These are phyloP conservation scores for Biston betularia DNA, from an alignment of 2,888 invertebrate species.

Conservation along the genomic window DNA sequence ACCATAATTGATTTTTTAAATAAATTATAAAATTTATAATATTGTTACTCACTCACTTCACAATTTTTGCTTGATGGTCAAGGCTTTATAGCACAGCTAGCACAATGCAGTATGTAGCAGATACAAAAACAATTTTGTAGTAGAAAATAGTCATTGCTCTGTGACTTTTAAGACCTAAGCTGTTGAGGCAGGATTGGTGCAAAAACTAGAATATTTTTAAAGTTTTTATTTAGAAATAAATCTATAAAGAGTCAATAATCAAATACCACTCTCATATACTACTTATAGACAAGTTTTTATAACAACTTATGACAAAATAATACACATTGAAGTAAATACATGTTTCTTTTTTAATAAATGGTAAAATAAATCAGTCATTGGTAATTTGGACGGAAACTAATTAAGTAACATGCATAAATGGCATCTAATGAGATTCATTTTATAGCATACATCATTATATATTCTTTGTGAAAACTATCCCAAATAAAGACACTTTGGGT, in stretches of 20 bases:
- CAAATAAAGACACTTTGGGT: constrained; percentile 55
- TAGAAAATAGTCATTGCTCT: too few relatives aligned
- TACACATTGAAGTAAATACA: constrained; percentile 61
- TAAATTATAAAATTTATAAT: too few relatives aligned
- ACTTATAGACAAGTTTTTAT: constrained; percentile 57
- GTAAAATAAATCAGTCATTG: constrained; percentile 78
- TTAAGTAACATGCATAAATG: constrained; percentile 70
- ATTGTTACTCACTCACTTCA: too few relatives aligned
- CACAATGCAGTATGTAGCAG: too few relatives aligned
- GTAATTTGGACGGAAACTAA: constrained; percentile 84
- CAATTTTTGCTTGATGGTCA: too few relatives aligned
- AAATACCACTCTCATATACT: constrained; percentile 64
- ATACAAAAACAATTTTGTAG: too few relatives aligned
- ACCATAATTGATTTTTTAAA: too few relatives aligned
- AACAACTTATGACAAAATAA: constrained; percentile 69
- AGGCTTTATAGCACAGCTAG: too few relatives aligned
- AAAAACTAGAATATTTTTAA: constrained; percentile 10
- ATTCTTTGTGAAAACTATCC: constrained; percentile 5
- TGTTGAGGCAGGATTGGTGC: too few relatives aligned
- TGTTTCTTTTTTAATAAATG: constrained; percentile 59
- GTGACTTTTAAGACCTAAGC: too few relatives aligned
- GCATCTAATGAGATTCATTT: constrained; percentile 66
- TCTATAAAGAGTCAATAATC: constrained; percentile 68
- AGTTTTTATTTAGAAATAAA: constrained; percentile 77
- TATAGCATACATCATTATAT: constrained; percentile 25